Base-by-base conservation (phyloP, 1,140 invertebrate species). In the Spodoptera litura region DNA sequence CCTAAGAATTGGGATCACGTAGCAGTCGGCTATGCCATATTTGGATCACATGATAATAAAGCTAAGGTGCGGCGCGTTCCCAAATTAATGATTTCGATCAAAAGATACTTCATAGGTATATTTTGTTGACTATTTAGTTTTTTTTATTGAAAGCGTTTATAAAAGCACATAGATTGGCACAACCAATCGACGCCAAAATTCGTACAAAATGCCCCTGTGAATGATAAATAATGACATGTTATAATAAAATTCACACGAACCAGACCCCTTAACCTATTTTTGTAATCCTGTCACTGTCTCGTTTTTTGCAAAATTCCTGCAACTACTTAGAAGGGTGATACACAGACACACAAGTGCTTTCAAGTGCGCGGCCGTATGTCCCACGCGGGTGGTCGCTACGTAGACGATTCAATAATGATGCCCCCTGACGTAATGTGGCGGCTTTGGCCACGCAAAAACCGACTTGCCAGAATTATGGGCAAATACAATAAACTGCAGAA, bases 341-440 rank as follows among this genome's bases (percentile, higher is more conserved):
- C 6, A 44, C 51, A 38, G 59, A 49, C 72, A 66, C 73, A 76
- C 73, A 68, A 78, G 80, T 81, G 75, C 59, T 75, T 74, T 79
- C 52, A 86, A 78, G 81, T 80, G 76, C 79, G 78, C 71, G 81
- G 72, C 89, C 72, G 87, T 91, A 78, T 91, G 90, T 91, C 85
- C 74, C 56, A 44, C 52, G 80, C 89, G 89, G 90, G 90, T 92
- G 90, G 90, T 89, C 90, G 82, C 80, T 78, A 80, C 68, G 61
- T 83, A 88, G 86, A 91, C 88, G 87, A 89, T 90, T 91, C 88
- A 91, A 91, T 91, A 91, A 93, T 91, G 88, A 88, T 87, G 78
- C 82, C 80, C 80, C 77, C 85, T 88, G 85, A 86, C 84, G 88
- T 87, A 89, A 89, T 86, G 78, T 84, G 85, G 71, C 86, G 83